Evolutionary conservation across 1,140 invertebrate genomes (phyloP).

Genomic region (Micrasema longulum): DNA sequence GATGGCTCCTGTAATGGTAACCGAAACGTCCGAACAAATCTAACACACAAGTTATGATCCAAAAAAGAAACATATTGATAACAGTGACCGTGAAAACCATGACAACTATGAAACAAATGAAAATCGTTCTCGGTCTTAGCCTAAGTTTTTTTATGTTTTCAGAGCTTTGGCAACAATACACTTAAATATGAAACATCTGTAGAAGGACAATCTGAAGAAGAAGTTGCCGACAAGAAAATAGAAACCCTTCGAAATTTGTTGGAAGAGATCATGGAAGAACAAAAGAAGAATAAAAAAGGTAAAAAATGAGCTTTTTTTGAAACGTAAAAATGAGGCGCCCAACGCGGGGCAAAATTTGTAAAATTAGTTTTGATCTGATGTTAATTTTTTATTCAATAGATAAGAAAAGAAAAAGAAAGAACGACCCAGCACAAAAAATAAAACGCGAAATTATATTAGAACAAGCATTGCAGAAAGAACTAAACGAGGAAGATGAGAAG

Average conservation of each 20-base stretch:
- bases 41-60: no score
- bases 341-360: background rate
- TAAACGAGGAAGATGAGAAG: slow-evolving; percentile 71
- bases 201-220: slow-evolving; percentile 42
- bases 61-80: no score
- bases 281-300: slow-evolving; percentile 38
- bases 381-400: background rate
- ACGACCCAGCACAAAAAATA: slow-evolving; percentile 34
- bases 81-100: no score
- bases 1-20: no score
- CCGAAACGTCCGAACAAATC: no score
- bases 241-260: slow-evolving; percentile 35
- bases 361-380: background rate
- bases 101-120: no score
- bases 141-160: no score
- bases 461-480: slow-evolving; percentile 57
- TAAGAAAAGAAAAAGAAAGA: slow-evolving; percentile 33
- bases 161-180: background rate
- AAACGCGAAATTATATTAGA: slow-evolving; percentile 40
- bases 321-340: background rate
- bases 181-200: slow-evolving; percentile 8
- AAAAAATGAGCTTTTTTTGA: background rate
- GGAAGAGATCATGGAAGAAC: slow-evolving; percentile 48
- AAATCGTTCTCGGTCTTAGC: no score
- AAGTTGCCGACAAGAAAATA: slow-evolving; percentile 46